Evolutionary conservation across 2,888 invertebrate species (phyloP).

Genomic region (Ophioninae sp.): DNA sequence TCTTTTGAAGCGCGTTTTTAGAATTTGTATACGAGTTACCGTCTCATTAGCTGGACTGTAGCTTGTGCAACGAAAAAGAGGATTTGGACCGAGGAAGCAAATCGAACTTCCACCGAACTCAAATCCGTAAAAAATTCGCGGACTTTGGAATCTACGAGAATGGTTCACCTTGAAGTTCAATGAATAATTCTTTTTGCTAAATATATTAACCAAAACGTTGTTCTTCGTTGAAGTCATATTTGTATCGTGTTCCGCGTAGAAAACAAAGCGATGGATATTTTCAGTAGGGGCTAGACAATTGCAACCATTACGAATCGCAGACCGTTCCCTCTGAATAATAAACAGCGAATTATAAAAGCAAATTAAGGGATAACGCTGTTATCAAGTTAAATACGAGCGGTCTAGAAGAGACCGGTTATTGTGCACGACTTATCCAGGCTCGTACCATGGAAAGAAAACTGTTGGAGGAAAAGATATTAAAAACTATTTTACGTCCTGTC

Average conservation of each 20-base stretch:
- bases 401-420: not conserved
- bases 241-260: not conserved
- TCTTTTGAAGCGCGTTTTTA: not conserved
- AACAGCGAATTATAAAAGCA: not conserved
- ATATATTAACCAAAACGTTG: not conserved
- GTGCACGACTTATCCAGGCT: not conserved
- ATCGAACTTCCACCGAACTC: not conserved
- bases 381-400: not conserved
- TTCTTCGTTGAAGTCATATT: not conserved
- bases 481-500: not conserved
- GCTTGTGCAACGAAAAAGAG: not conserved
- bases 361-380: not conserved
- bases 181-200: not conserved
- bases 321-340: not conserved
- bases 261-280: not conserved
- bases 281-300: not conserved
- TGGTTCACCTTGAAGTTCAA: not conserved
- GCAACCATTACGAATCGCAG: not conserved
- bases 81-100: not conserved
- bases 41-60: not conserved
- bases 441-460: not conserved
- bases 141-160: not conserved
- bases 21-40: not conserved
- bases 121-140: not conserved
- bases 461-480: not conserved